Evolutionary conservation across 2,797 vertebrate genomes (phyloP).

Genomic region (Menidia menidia): DNA sequence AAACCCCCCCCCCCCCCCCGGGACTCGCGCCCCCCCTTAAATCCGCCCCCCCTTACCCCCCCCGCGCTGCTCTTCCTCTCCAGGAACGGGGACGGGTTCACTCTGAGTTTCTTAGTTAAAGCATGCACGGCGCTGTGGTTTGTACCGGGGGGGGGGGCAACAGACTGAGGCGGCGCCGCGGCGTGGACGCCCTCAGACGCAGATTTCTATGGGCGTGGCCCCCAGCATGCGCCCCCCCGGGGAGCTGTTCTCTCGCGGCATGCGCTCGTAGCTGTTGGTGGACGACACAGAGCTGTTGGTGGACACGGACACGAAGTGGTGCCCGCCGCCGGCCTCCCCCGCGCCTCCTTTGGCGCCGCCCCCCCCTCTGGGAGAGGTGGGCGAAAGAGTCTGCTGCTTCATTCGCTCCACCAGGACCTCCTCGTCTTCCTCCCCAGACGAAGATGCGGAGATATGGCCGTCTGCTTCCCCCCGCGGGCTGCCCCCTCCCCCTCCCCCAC

Average conservation of each 20-base stretch:
- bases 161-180: conserved; percentile 33
- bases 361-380: conserved; percentile 66
- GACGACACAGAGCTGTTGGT: conserved; percentile 84
- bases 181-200: conserved; percentile 71
- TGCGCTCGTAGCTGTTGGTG: conserved; percentile 84
- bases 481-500: conserved; percentile 42
- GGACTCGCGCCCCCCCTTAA: conserved; percentile 23
- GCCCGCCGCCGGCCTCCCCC: conserved; percentile 72
- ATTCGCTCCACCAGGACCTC: conserved; percentile 84
- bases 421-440: conserved; percentile 81
- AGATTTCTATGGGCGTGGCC: conserved; percentile 87
- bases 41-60: not conserved
- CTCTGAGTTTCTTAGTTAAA: conserved; percentile 47
- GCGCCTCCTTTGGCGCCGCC: conserved; percentile 68
- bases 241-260: conserved; percentile 81
- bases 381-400: conserved; percentile 86
- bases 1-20: conserved; percentile 12
- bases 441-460: conserved; percentile 73
- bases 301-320: conserved; percentile 83
- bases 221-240: conserved; percentile 83
- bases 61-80: conserved; percentile 33
- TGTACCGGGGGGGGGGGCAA: conserved; percentile 41
- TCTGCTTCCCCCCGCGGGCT: conserved; percentile 55
- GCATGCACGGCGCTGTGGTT: conserved; percentile 57
- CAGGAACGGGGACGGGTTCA: conserved; percentile 33